Evolutionary conservation across 2,797 vertebrate species (phyloP).

Genomic region (Manis javanica): DNA sequence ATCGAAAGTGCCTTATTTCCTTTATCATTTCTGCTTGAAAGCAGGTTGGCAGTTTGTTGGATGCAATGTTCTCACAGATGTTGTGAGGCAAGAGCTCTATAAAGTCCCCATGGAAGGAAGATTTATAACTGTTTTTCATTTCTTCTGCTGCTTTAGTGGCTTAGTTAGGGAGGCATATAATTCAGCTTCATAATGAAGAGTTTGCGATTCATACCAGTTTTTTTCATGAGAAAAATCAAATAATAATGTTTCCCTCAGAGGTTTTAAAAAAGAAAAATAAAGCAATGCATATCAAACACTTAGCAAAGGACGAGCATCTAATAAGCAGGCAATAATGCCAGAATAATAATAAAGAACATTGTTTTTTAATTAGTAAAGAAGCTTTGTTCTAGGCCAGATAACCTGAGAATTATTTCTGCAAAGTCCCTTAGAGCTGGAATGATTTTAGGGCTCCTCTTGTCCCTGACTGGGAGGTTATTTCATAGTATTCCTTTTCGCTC

Average conservation of each 20-base stretch:
- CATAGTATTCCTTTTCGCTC: neutral
- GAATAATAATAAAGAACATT: neutral
- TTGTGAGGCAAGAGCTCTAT: neutral
- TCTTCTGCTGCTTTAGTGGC: neutral
- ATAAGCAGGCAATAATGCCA: neutral
- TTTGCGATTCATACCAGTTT: neutral
- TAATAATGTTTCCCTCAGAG: neutral
- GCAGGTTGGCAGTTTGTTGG: neutral
- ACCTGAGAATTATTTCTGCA: neutral
- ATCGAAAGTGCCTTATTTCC: neutral
- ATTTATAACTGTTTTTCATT: constrained; percentile 43
- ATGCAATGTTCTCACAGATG: constrained; percentile 9
- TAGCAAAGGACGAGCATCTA: neutral
- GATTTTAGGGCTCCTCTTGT: neutral
- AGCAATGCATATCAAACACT: constrained; percentile 13
- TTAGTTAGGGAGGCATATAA: neutral
- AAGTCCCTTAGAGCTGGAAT: neutral
- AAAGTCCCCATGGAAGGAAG: neutral
- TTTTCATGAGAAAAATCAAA: constrained; percentile 19
- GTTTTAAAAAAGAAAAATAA: constrained; percentile 52
- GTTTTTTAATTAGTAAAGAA: constrained; percentile 13
- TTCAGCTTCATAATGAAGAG: neutral
- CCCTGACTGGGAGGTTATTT: neutral
- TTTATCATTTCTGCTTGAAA: constrained; percentile 36
- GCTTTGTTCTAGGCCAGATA: neutral